phyloP scores from a whole-genome alignment of 2,888 invertebrate genomes.

The Leptinotarsa rubiginosa region DNA sequence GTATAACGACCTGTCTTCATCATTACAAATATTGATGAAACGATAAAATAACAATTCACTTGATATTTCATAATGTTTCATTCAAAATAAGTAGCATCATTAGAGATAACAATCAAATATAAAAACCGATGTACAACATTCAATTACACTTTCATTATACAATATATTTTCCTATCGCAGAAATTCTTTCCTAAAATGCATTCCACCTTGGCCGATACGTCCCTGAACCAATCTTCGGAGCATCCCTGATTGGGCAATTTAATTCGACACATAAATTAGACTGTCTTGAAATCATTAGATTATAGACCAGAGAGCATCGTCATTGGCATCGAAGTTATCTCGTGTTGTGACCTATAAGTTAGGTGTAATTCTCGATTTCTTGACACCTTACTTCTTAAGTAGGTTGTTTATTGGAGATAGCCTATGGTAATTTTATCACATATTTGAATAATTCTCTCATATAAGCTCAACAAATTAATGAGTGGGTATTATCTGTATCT shows the following conservation, averaged over 20 bases:
- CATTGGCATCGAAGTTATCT: constrained; percentile 45
- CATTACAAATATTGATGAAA: too few relatives aligned
- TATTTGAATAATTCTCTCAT: constrained; percentile 49
- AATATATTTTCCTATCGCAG: too few relatives aligned
- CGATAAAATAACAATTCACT: too few relatives aligned
- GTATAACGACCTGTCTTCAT: too few relatives aligned
- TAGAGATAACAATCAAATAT: too few relatives aligned
- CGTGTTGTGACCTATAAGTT: constrained; percentile 44
- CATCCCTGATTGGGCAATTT: constrained; percentile 33
- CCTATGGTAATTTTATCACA: constrained; percentile 45
- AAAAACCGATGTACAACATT: too few relatives aligned
- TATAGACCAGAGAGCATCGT: constrained; percentile 43
- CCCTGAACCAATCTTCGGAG: constrained; percentile 26
- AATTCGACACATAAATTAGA: constrained; percentile 40
- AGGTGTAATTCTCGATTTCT: constrained; percentile 47
- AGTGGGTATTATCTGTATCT: constrained; percentile 39
- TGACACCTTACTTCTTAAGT: constrained; percentile 49
- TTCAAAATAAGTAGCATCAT: too few relatives aligned
- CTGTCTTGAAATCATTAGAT: constrained; percentile 39
- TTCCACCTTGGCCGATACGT: constrained; percentile 20
- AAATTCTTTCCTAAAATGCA: too few relatives aligned
- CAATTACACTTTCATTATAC: too few relatives aligned
- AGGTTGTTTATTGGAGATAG: constrained; percentile 45
- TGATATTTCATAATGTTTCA: too few relatives aligned
- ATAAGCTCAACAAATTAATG: constrained; percentile 48